Base-by-base conservation (phyloP, 2,797 vertebrate species). In the Rhinella marina region DNA sequence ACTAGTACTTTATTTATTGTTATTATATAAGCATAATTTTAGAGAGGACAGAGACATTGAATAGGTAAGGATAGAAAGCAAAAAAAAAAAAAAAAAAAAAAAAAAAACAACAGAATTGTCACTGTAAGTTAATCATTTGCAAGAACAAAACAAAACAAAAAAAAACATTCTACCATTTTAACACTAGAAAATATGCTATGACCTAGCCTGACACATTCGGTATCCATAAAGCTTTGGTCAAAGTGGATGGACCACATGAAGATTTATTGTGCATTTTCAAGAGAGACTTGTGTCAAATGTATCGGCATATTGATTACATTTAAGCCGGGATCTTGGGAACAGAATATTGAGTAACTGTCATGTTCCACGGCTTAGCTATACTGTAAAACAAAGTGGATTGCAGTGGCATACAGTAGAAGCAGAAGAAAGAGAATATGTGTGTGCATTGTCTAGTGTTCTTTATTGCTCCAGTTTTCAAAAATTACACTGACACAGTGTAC, bases 261-360 rank as follows among this genome's bases (percentile, higher is more conserved):
- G 41, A 66, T 64, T 16, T 21, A 61, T 54, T 81, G 81, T 82
- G 56, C 41, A 82, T 82, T 82, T 82, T 80, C 25, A 62, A 87
- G 79, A 87, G 76, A 77, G 29, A 48, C 19, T 59, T 32, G 48
- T 87, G 86, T 82, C 86, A 82, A 32, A 82, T 87, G 80, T 76
- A 82, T 82, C 68, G 82, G 82, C 82, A 87, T 54, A 82, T 87
- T 82, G 81, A 87, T 87, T 82, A 66, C 16, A 77, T 87, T 77
- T 87, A 72, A 75, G 78, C 64, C 86, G 76, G 70, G 17, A 82
- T 59, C 80, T 82, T 75, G 86, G 80, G 86, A 87, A 82, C 25
- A 56, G 80, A 82, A 80, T 87, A 87, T 87, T 82, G 86, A 82
- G 77, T 87, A 87, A 62, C 80, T 87, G 86, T 87, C 86, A 87